Conservation (phyloP, 2,888 invertebrate species). For the Acronicta leporina region DNA sequence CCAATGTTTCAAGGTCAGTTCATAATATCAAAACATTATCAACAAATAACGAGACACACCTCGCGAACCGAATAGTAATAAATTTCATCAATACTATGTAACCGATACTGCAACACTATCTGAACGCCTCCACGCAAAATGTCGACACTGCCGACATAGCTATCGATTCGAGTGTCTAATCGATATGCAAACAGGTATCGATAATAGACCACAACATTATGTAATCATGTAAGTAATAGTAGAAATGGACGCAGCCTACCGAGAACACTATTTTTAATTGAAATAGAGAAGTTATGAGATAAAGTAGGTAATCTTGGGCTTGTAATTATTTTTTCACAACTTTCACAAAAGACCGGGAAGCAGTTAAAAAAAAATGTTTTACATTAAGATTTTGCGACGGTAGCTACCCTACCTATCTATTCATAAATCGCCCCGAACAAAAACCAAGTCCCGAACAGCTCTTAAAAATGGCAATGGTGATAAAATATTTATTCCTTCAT, state of each 20-base stretch:
- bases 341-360: too few relatives aligned
- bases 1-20: background rate
- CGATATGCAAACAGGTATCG: constrained; percentile 37
- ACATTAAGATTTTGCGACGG: too few relatives aligned
- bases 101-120: constrained; percentile 22
- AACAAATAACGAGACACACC: constrained; percentile 10
- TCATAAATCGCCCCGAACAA: too few relatives aligned
- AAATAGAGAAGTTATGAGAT: too few relatives aligned
- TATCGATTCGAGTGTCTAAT: constrained; percentile 23
- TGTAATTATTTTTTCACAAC: too few relatives aligned
- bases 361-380: too few relatives aligned
- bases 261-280: constrained; percentile 2
- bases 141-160: constrained; percentile 28
- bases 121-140: constrained; percentile 29
- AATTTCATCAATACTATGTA: constrained; percentile 25
- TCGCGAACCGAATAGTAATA: constrained; percentile 39
- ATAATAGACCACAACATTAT: constrained; percentile 36
- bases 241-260: constrained; percentile 8
- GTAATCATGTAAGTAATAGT: constrained; percentile 23
- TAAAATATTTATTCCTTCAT: too few relatives aligned
- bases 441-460: too few relatives aligned
- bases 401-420: too few relatives aligned
- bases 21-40: constrained; percentile 5
- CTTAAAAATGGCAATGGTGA: too few relatives aligned
- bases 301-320: too few relatives aligned